phyloP scores from a whole-genome alignment of 2,888 invertebrate species.

The Cantharis lateralis region DNA sequence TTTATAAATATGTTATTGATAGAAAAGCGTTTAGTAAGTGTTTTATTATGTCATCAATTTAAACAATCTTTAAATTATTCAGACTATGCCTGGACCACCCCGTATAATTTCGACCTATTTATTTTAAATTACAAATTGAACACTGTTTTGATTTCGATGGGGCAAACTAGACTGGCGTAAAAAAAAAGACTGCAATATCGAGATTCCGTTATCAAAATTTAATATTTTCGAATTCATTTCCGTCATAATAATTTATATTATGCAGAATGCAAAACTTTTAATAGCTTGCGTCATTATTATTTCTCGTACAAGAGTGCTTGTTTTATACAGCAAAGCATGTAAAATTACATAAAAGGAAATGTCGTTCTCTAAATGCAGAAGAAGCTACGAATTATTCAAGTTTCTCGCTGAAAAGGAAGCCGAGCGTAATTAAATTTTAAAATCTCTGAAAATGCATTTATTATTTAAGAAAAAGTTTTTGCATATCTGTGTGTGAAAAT shows the following conservation, averaged over 20 bases:
- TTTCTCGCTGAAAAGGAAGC: background rate
- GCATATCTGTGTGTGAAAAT: background rate
- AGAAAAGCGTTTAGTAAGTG: background rate
- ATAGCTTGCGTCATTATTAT: background rate
- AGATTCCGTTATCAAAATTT: background rate
- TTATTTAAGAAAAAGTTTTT: background rate
- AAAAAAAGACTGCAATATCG: background rate
- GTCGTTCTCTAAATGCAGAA: background rate
- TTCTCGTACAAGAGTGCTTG: background rate
- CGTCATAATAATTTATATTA: background rate
- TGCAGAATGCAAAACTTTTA: background rate
- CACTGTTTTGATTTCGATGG: background rate
- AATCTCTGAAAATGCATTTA: background rate
- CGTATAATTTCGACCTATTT: background rate
- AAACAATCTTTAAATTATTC: background rate
- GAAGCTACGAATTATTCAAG: background rate
- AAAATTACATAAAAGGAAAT: background rate
- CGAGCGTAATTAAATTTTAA: background rate
- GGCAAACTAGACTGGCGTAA: background rate
- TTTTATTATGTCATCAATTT: background rate
- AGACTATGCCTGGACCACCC: background rate
- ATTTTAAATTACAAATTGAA: background rate
- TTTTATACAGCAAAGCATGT: background rate
- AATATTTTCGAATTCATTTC: background rate
- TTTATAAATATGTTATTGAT: background rate